These are phyloP conservation scores for Heterohyrax brucei DNA, from an alignment of 2,797 vertebrate genomes.

Conservation along the genomic window DNA sequence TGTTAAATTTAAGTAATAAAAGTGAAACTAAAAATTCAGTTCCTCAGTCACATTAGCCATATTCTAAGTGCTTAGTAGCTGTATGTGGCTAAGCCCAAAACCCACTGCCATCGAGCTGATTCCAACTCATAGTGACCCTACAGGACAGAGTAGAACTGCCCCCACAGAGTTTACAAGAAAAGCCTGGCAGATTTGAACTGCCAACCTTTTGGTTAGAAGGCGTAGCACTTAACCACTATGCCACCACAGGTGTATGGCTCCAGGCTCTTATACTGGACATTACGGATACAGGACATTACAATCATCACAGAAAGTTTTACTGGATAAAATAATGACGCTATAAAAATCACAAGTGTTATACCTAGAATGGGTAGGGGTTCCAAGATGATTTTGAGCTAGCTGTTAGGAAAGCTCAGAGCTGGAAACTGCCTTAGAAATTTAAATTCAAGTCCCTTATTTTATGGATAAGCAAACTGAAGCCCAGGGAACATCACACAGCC, in stretches of 20 bases:
- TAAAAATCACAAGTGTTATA: neutral
- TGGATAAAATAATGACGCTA: neutral
- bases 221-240: too few relatives aligned
- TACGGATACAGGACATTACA: constrained; percentile 9
- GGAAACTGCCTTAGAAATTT: constrained; percentile 17
- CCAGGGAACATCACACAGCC: constrained; percentile 39
- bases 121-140: too few relatives aligned
- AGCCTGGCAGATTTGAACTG: too few relatives aligned
- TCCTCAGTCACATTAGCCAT: too few relatives aligned
- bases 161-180: too few relatives aligned
- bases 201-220: too few relatives aligned
- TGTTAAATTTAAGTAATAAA: constrained; percentile 51
- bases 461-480: constrained; percentile 32
- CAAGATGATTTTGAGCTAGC: constrained; percentile 45
- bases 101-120: too few relatives aligned
- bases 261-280: neutral
- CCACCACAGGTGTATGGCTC: too few relatives aligned
- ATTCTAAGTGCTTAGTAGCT: neutral
- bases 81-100: neutral
- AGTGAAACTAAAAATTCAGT: neutral
- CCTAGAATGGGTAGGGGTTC: neutral
- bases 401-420: constrained; percentile 23
- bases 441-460: constrained; percentile 52
- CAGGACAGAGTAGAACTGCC: too few relatives aligned
- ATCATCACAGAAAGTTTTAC: constrained; percentile 35